Base-by-base conservation (phyloP, 37 sponge, comb jelly and placozoan genomes). In the Aplysina aerophoba region DNA sequence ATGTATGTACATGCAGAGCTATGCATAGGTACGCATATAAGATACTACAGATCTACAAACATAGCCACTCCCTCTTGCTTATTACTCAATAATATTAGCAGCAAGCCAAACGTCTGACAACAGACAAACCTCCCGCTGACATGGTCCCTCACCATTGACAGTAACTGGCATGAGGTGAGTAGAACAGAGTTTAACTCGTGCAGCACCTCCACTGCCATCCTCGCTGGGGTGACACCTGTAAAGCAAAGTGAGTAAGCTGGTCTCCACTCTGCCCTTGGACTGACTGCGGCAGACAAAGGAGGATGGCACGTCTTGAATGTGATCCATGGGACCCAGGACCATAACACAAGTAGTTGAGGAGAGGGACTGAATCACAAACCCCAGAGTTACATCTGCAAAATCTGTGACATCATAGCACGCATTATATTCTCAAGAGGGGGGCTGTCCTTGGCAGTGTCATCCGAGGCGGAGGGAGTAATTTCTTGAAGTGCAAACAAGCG, bases 271-370 rank as follows among this genome's bases (percentile, higher is more conserved):
- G 1, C 78, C 78, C 37, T 54, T 75, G 14, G 44, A 1, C 38
- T 75, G 54, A 75, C 78, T 75, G 44, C 78, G 78, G 25, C 41
- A 75, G 11, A 24, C 38, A 36, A 75, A 75, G 53, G 53, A 36
- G 2, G 54, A 53, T 17, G 78, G 78, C 4, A 75, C 54, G 1
- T 54, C 78, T 4, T 54, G 78, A 8, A 75, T 75, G 78, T 75
- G 37, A 54, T 75, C 78, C 17, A 75, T 50, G 44, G 78, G 78
- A 24, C 78, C 78, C 16, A 75, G 37, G 12, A 75, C 78, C 37
- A 41, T 54, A 75, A 25, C n/a, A 75, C n/a, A 75, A 39, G 54
- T 36, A 75, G 12, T 75, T 75, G 25, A 15, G 21, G 78, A 75
- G 25, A 75, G 53, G n/a, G 22, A 75, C 13, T 11, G 54, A 41